Conservation (phyloP, 1,140 invertebrate species). For the Cydia strobilella region DNA sequence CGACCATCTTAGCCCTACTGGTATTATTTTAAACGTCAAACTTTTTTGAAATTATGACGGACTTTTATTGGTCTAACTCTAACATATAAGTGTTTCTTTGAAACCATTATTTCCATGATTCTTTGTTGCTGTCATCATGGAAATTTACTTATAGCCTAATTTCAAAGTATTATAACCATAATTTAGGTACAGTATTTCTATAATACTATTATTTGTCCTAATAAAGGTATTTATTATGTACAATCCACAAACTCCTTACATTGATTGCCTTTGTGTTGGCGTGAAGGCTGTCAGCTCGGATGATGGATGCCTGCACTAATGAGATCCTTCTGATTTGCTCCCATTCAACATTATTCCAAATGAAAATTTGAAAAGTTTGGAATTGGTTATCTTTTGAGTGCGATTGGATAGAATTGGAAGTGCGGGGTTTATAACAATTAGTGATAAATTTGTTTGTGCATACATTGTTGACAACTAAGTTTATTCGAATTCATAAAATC, state of each 20-base stretch:
- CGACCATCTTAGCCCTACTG: too few relatives aligned
- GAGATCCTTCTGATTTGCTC: constrained; percentile 26
- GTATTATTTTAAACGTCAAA: too few relatives aligned
- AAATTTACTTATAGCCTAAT: too few relatives aligned
- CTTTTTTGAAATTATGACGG: too few relatives aligned
- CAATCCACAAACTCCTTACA: background rate
- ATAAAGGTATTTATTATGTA: background rate
- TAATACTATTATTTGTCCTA: background rate
- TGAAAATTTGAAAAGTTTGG: constrained; percentile 6
- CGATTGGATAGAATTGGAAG: background rate
- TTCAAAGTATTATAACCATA: background rate
- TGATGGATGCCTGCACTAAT: constrained; percentile 26
- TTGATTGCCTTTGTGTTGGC: constrained; percentile 22
- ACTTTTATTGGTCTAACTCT: too few relatives aligned
- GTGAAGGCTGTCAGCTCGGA: constrained; percentile 1
- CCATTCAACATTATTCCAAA: background rate
- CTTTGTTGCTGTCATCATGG: too few relatives aligned
- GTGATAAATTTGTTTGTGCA: background rate
- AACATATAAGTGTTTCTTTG: too few relatives aligned
- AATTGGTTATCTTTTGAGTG: background rate
- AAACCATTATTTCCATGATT: too few relatives aligned
- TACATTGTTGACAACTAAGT: too few relatives aligned
- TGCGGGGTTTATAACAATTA: background rate
- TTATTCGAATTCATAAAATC: too few relatives aligned
- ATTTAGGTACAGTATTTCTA: background rate